phyloP scores from a whole-genome alignment of 2,797 vertebrate species.

The Alectoris magna region DNA sequence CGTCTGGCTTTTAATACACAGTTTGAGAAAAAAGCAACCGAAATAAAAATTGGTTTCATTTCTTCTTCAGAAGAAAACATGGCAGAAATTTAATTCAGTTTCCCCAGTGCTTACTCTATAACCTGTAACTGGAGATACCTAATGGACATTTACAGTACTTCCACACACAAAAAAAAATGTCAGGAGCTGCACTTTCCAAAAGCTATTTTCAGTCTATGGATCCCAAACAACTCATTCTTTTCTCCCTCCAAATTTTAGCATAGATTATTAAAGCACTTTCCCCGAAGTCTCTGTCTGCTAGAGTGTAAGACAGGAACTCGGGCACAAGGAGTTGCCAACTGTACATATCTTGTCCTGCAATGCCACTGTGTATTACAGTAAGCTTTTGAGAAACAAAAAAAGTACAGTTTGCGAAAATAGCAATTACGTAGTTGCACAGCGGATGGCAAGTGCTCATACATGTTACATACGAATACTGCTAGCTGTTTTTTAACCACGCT shows the following conservation, averaged over 20 bases:
- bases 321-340: not conserved
- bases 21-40: not conserved
- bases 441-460: too few relatives aligned
- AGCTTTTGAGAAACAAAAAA: not conserved
- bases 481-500: not conserved
- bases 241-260: not conserved
- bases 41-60: not conserved
- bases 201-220: not conserved
- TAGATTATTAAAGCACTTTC: constrained; percentile 2
- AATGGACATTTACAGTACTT: not conserved
- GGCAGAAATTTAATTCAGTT: not conserved
- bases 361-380: not conserved
- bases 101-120: not conserved
- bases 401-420: not conserved
- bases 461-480: not conserved
- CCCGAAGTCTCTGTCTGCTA: not conserved
- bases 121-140: not conserved
- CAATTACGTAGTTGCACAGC: not conserved
- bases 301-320: not conserved
- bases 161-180: not conserved
- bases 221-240: not conserved
- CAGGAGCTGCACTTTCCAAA: not conserved
- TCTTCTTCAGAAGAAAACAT: not conserved
- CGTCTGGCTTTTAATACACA: not conserved
- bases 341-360: not conserved